Evolutionary conservation across 2,888 invertebrate genomes (phyloP), one percentile per base, ranked within the genome.

Genomic region (Clunio marinus): DNA sequence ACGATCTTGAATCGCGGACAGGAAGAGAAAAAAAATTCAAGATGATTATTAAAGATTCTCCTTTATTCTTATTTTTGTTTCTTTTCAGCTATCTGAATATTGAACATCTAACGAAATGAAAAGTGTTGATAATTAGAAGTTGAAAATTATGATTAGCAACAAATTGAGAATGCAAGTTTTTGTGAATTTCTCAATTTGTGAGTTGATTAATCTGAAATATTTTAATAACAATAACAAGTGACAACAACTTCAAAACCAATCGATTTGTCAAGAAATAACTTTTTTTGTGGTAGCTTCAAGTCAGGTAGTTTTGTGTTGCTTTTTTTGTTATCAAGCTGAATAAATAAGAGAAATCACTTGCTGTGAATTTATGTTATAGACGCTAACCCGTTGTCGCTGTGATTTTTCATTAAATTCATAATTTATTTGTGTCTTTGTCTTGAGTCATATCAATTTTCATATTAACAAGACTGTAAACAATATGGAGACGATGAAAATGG

Each of bases 381-480:
- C 66, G 35, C 55, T 55, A 20, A 65, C 63, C n/a, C 46, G 55
- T 27, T 62, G 51, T 66, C 66, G 66, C 51, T 35, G 28, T 66
- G n/a, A 41, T 25, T 63, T 25, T 63, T 37, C 41, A 28, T 46
- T 63, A 45, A 51, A 51, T 51, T 51, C 8, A 4, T 63, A 46
- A 59, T 59, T 63, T 55, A 62, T 25, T 28, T 41, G 13, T n/a
- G 45, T 51, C 51, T 51, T 51, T 51, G 7, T 22, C 13, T 32
- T 32, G 35, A 32, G 13, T 17, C 20, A 25, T 66, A 66, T 66
- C 66, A 66, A 66, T 66, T 66, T 66, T 55, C 66, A 66, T 20
- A 66, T 66, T 66, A 66, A 55, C 66, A 66, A 66, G 51, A 32
- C 35, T 45, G 51, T 66, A 66, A 55, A 66, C 20, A n/a, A 3